phyloP scores from a whole-genome alignment of 2,113 vertebrate genomes.

The Mionectes macconnelli region DNA sequence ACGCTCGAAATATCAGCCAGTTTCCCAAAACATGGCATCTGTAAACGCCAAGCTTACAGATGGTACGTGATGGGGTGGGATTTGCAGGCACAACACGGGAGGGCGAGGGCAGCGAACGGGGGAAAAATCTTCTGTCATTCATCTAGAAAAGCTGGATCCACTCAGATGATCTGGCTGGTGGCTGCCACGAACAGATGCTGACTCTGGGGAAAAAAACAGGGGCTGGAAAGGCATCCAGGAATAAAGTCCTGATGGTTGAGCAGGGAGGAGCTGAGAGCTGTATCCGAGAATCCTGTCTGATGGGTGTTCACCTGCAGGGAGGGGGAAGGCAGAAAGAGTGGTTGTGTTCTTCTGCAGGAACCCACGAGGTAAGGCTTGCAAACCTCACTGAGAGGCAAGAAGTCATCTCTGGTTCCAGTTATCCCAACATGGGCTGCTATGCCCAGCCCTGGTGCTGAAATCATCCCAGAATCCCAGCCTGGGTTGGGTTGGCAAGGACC shows the following conservation, averaged over 20 bases:
- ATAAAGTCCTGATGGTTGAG: not conserved
- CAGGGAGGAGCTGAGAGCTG: not conserved
- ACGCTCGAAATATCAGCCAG: not conserved
- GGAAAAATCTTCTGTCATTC: not conserved
- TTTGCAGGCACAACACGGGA: not conserved
- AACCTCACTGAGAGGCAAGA: not conserved
- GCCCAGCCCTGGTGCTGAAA: not conserved
- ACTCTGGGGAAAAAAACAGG: not conserved
- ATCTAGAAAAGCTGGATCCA: not conserved
- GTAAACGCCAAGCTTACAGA: conserved; percentile 31
- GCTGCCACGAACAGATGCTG: not conserved
- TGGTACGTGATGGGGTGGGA: not conserved
- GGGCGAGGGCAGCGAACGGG: not conserved
- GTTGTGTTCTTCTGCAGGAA: not conserved
- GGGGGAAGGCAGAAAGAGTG: not conserved
- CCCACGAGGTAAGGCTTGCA: not conserved
- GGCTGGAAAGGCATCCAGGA: not conserved
- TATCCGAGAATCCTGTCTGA: not conserved
- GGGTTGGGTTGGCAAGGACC: not conserved
- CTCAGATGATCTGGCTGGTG: not conserved
- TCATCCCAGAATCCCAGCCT: not conserved
- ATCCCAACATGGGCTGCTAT: not conserved
- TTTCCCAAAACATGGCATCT: conserved; percentile 12
- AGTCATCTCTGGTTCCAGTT: not conserved
- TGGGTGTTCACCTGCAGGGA: not conserved